Conservation (phyloP, 92 coral and sea anemone species). For the Hydrozoanthus gracilis region DNA sequence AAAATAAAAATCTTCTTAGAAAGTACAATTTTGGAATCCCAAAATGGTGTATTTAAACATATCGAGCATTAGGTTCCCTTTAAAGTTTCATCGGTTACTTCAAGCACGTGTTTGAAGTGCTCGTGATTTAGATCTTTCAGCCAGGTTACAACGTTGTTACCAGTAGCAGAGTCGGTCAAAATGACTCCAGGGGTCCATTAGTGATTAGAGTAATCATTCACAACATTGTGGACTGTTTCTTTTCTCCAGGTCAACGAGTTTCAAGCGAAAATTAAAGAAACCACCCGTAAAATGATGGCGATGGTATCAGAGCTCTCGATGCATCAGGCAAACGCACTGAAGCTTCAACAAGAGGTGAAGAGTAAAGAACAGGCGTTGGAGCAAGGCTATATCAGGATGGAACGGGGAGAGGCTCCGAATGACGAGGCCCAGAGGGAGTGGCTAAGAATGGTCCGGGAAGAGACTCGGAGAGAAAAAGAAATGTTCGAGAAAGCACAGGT, state of each 20-base stretch:
- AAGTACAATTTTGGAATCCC: too few relatives aligned
- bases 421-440: conserved; percentile 95
- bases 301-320: conserved; percentile 97
- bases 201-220: too few relatives aligned
- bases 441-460: conserved; percentile 89
- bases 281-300: conserved; percentile 99
- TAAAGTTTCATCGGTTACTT: too few relatives aligned
- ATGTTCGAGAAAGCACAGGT: conserved; percentile 71
- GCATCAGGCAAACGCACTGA: conserved; percentile 97
- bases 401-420: conserved; percentile 94
- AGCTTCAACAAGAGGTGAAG: conserved; percentile 90
- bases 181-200: too few relatives aligned
- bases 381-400: conserved; percentile 95
- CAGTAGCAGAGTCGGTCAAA: too few relatives aligned
- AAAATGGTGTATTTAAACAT: too few relatives aligned
- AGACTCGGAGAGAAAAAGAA: conserved; percentile 72
- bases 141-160: too few relatives aligned
- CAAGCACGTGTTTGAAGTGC: too few relatives aligned
- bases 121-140: too few relatives aligned
- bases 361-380: conserved; percentile 84
- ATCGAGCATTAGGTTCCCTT: too few relatives aligned
- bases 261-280: conserved; percentile 97
- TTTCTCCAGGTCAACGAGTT: conserved; percentile 86
- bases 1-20: too few relatives aligned
- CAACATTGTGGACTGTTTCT: neutral